Evolutionary conservation across 2,113 vertebrate species (phyloP).

Genomic region (cattle (Bos taurus)): DNA sequence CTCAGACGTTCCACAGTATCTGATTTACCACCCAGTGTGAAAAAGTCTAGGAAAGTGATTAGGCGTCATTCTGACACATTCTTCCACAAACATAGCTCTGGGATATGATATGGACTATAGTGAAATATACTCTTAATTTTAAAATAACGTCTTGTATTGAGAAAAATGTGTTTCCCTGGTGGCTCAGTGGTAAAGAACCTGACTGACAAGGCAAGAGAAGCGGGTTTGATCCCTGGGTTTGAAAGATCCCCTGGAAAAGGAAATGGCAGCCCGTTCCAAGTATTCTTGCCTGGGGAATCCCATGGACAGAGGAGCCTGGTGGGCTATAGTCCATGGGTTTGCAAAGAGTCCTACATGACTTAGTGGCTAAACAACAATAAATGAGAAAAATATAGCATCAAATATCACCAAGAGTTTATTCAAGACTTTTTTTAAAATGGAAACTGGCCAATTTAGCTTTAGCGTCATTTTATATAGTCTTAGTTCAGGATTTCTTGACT

Average conservation of each 20-base stretch:
- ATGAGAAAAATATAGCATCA: background rate
- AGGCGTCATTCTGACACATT: background rate
- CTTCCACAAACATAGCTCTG: background rate
- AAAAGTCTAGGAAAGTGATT: background rate
- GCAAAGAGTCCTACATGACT: background rate
- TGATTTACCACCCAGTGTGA: background rate
- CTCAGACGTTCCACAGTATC: background rate
- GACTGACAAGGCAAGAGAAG: background rate
- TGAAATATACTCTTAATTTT: background rate
- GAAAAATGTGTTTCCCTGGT: background rate
- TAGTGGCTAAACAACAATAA: background rate
- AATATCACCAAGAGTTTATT: background rate
- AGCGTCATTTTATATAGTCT: background rate
- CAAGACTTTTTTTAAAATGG: background rate
- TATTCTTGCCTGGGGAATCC: background rate
- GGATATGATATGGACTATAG: background rate
- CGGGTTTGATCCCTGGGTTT: background rate
- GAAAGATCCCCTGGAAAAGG: background rate
- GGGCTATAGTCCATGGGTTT: background rate
- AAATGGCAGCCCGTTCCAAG: background rate
- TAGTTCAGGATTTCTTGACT: background rate
- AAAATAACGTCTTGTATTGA: background rate
- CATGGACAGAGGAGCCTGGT: background rate
- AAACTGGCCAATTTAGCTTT: slow-evolving; percentile 4
- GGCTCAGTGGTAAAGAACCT: background rate